Base-by-base conservation (phyloP, 2,113 vertebrate species). In the Nycticryphes semicollaris region DNA sequence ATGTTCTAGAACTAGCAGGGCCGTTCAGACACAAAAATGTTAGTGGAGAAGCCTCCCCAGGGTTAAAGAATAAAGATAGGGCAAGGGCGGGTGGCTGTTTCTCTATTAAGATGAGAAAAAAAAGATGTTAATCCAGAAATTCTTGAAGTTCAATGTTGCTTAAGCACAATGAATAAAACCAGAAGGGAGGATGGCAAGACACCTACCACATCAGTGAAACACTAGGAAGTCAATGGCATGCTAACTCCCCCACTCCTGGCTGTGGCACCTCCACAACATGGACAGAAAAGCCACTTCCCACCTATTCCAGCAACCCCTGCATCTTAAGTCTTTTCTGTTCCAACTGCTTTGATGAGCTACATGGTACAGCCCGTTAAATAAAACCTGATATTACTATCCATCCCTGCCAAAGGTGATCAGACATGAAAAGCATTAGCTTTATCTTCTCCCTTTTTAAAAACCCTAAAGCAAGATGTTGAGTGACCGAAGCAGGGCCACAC, bases 161-260 rank as follows among this genome's bases (percentile, higher is more conserved):
- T 64, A 64, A 63, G 62, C 5, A 19, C 43, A 75, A 30, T 3
- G 28, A 22, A 22, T 14, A 57, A 82, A 48, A 6, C 1, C 48
- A 87, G 78, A 51, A n/a, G 33, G 59, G 69, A 93, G 35, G 62
- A 50, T 13, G 24, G 9, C 14, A 31, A 62, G 47, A 35, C 35
- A 14, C 2, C 45, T 35, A 12, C 41, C 78, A 51, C 20, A 15
- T 0, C 7, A 59, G 14, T 0, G 6, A 35, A 75, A 18, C 48
- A 28, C 30, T 7, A 23, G 27, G 5, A 27, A 35, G 20, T 2
- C 2, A 0, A 2, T 4, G 19, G 25, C 68, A 10, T 3, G 39
- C 33, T 37, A 70, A 43, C 4, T 1, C 20, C 31, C 56, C 39
- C 8, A 1, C 23, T n/a, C 53, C 76, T 57, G 56, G 17, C 73